Conservation (phyloP, 2,888 invertebrate genomes). For the Nemotelus pantherinus region DNA sequence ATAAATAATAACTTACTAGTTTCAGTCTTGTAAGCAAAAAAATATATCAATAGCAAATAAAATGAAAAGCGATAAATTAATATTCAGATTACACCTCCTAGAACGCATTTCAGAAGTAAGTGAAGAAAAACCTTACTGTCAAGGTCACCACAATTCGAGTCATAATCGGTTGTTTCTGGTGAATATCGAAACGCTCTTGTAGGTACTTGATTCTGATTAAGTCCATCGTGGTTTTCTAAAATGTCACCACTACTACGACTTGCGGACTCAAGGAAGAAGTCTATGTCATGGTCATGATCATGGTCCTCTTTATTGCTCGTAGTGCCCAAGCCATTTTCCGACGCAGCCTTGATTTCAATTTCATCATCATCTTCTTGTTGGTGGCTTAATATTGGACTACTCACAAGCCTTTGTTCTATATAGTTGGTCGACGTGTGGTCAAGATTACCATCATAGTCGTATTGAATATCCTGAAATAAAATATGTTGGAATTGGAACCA, state of each 20-base stretch:
- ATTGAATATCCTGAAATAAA: constrained; percentile 52
- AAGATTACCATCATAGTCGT: constrained; percentile 50
- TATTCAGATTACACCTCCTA: not conserved
- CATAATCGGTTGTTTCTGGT: constrained; percentile 92
- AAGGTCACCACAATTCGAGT: constrained; percentile 82
- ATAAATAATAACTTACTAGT: too few relatives aligned
- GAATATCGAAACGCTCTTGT: constrained; percentile 88
- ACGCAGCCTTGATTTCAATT: constrained; percentile 66
- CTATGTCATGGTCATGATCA: constrained; percentile 60
- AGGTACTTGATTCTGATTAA: constrained; percentile 66
- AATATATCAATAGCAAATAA: too few relatives aligned
- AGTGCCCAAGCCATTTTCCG: constrained; percentile 62
- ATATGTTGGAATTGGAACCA: not conserved
- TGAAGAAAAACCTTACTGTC: constrained; percentile 72
- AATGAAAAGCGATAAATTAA: too few relatives aligned
- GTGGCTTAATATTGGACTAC: constrained; percentile 47
- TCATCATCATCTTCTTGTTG: constrained; percentile 66
- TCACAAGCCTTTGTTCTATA: constrained; percentile 51
- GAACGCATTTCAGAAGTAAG: not conserved
- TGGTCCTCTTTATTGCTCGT: constrained; percentile 39
- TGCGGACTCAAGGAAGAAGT: constrained; percentile 64
- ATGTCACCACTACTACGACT: constrained; percentile 64
- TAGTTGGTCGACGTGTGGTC: constrained; percentile 55
- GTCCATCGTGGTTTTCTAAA: constrained; percentile 62
- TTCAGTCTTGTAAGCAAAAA: too few relatives aligned